Evolutionary conservation across 2,797 vertebrate genomes (phyloP), one percentile per base, ranked within the genome.

Genomic region (Rachycentron canadum): DNA sequence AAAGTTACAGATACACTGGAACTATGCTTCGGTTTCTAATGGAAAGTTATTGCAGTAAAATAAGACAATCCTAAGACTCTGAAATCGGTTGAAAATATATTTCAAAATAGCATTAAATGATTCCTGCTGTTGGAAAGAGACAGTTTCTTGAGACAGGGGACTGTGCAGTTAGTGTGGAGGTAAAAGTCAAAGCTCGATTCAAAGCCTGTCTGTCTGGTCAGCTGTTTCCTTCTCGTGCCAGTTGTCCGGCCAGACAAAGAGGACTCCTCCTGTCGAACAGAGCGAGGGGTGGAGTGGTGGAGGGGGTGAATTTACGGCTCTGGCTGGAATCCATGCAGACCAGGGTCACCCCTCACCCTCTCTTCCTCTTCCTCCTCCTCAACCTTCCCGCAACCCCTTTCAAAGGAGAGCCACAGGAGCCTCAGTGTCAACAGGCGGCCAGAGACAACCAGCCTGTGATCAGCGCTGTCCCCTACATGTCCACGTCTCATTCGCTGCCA

Each of bases 191-290:
- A n/a, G n/a, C n/a, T n/a, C n/a, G 32, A 32, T 32, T 32, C 32
- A 32, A 32, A 32, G 69, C 55, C 17, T 7, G 52, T 69, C 64
- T 60, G 69, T n/a, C 77, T n/a, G 23, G 57, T 92, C 90, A 94
- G 91, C 92, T 93, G 91, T 81, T 90, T 89, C 87, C 85, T 89
- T 77, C 86, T 89, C 41, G 59, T 90, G 89, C 90, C 93, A 93
- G 93, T 92, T 93, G 91, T 91, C 89, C 38, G 2, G 72, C 67
- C 85, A 89, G 86, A 92, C 90, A 90, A 90, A 89, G 85, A 79
- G 50, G 75, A 74, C 80, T 79, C 77, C 88, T 87, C 78, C 87
- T 85, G 76, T 88, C 76, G 52, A 5, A 4, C 40, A 71, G 86
- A 47, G 68, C 60, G 40, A 21, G 64, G 30, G 52, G 60, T 43